These are phyloP conservation scores for Bufo bufo DNA, from an alignment of 2,113 vertebrate species.

Conservation along the genomic window DNA sequence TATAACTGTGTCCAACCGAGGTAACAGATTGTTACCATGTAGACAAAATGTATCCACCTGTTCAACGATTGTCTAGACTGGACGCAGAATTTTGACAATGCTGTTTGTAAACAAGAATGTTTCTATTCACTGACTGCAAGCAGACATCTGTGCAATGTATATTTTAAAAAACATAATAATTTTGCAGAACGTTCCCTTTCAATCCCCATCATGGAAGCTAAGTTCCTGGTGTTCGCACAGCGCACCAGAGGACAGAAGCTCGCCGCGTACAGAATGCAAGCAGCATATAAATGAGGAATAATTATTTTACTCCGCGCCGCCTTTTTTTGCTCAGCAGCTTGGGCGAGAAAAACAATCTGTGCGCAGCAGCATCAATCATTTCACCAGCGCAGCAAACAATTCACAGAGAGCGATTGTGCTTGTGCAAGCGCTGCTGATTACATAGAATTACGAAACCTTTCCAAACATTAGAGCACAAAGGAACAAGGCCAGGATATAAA, in stretches of 20 bases:
- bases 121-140: too few species aligned
- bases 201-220: too few species aligned
- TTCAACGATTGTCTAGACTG: too few species aligned
- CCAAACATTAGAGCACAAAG: conserved; percentile 43
- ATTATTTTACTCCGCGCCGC: background rate
- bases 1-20: too few species aligned
- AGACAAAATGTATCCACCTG: too few species aligned
- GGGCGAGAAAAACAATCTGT: conserved; percentile 25
- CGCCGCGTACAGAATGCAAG: background rate
- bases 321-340: background rate
- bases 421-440: conserved; percentile 45
- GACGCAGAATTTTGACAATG: too few species aligned
- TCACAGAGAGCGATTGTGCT: conserved; percentile 45
- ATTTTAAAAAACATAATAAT: too few species aligned
- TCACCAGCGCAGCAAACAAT: conserved; percentile 25
- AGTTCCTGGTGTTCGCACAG: background rate
- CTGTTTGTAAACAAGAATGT: too few species aligned
- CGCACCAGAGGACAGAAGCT: background rate
- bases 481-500: conserved; percentile 51
- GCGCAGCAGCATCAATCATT: background rate
- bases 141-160: too few species aligned
- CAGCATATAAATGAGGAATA: background rate
- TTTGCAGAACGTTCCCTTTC: too few species aligned
- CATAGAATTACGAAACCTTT: conserved; percentile 50
- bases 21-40: too few species aligned